Evolutionary conservation across 2,113 vertebrate species (phyloP), one percentile per base, ranked within the genome.

Genomic region (Oryzias javanicus): DNA sequence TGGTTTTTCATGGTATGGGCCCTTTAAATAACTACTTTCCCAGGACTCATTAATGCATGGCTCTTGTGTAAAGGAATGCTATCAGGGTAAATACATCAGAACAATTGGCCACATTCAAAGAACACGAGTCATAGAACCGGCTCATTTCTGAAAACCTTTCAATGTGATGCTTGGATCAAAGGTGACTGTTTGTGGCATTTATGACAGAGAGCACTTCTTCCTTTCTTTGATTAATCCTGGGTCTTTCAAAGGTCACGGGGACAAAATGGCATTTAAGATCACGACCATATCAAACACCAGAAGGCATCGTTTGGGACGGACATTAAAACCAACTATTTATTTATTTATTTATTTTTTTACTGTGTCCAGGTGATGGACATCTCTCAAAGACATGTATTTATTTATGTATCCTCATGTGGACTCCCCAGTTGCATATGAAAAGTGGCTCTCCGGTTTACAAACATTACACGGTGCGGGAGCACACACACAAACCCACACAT

Each of bases 191-290:
- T 18, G 35, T 82, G 81, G 72, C 80, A 80, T 82, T 87, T 88
- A 80, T 55, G 74, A 75, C n/a, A 64, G 61, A 65, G 60, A 42
- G 53, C 51, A 59, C 57, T 5, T 57, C 81, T 70, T 29, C 18
- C 66, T 66, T 81, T 51, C 72, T 82, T 53, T 70, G 78, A 89
- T 89, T 81, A 81, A 74, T 86, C 86, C 73, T 70, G 76, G 83
- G 82, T 91, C 70, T 80, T 60, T 70, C 72, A 86, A 88, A 89
- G 84, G 78, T 85, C 69, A 82, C 25, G 20, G 54, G 58, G 76
- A 87, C 85, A 79, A 80, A 72, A 70, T 86, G 86, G 86, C 86
- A 88, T 90, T 87, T 89, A 64, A 88, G 89, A 87, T 86, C 10
- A 52, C 61, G 70, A 22, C 40, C 35, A 78, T 79, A 70, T 50